phyloP scores from a whole-genome alignment of 2,113 vertebrate species.

The Proterorhinus semilunaris region DNA sequence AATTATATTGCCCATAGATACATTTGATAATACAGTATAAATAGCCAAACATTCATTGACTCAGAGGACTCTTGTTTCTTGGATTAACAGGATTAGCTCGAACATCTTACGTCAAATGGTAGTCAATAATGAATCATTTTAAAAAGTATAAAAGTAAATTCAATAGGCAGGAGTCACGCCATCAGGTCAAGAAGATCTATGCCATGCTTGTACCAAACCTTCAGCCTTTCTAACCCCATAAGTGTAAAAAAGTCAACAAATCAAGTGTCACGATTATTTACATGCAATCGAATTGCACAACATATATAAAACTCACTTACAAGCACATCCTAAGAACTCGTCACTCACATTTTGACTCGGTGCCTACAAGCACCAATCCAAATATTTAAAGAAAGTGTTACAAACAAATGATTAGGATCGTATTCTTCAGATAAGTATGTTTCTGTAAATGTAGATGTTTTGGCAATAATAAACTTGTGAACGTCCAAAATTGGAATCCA shows the following conservation, averaged over 20 bases:
- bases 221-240: constrained; percentile 23
- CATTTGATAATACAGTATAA: constrained; percentile 53
- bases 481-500: constrained; percentile 35
- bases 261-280: constrained; percentile 46
- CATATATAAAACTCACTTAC: constrained; percentile 31
- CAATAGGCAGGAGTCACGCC: constrained; percentile 8
- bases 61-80: constrained; percentile 30
- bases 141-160: constrained; percentile 15
- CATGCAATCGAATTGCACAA: constrained; percentile 62
- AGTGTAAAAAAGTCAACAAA: constrained; percentile 41
- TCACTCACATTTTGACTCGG: constrained; percentile 35
- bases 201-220: constrained; percentile 8
- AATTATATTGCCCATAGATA: constrained; percentile 62
- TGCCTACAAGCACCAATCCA: constrained; percentile 55
- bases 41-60: constrained; percentile 49
- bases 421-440: constrained; percentile 69
- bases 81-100: constrained; percentile 7
- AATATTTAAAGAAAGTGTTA: constrained; percentile 71
- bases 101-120: constrained; percentile 12
- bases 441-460: constrained; percentile 63
- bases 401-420: constrained; percentile 30
- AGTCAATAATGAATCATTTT: constrained; percentile 2
- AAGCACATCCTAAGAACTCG: constrained; percentile 39
- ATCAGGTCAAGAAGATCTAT: constrained; percentile 1
- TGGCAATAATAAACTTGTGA: constrained; percentile 52